Evolutionary conservation across 1,140 invertebrate genomes (phyloP).

Genomic region (Caenorhabditis briggsae): DNA sequence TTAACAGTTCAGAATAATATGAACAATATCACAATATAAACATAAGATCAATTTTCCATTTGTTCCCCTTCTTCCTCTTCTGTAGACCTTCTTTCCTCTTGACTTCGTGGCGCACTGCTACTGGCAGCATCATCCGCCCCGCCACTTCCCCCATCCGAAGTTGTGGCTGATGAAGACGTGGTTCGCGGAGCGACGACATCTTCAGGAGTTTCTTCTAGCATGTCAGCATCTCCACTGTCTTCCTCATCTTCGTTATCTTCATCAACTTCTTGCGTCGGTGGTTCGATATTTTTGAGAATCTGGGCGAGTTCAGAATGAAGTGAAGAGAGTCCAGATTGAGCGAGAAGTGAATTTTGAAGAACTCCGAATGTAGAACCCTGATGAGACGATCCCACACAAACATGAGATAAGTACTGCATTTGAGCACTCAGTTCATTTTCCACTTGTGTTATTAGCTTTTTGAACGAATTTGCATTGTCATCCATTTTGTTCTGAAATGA

Average conservation of each 20-base stretch:
- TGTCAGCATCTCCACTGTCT: not conserved
- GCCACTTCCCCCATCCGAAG: not conserved
- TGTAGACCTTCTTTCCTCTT: slow-evolving; percentile 2
- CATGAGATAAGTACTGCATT: slow-evolving; percentile 47
- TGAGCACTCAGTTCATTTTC: slow-evolving; percentile 29
- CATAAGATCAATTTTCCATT: slow-evolving; percentile 27
- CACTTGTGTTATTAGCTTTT: slow-evolving; percentile 48
- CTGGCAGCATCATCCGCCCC: not conserved
- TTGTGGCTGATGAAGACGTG: not conserved
- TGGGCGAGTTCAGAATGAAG: slow-evolving; percentile 9
- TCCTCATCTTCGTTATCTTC: not conserved
- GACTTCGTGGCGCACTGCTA: slow-evolving; percentile 29
- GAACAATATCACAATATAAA: not conserved
- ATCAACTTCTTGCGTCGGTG: not conserved
- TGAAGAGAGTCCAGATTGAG: slow-evolving; percentile 16
- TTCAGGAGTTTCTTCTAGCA: not conserved
- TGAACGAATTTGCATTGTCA: slow-evolving; percentile 26
- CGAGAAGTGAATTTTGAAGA: slow-evolving; percentile 25
- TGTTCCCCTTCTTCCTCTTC: not conserved
- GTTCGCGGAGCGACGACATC: not conserved
- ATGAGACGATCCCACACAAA: slow-evolving; percentile 38
- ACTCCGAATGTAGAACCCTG: slow-evolving; percentile 27
- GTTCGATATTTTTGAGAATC: not conserved
- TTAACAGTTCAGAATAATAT: not conserved
- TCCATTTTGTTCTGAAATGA: slow-evolving; percentile 34